phyloP scores from a whole-genome alignment of 2,888 invertebrate species.

The Hirtodrosophila alboralis region DNA sequence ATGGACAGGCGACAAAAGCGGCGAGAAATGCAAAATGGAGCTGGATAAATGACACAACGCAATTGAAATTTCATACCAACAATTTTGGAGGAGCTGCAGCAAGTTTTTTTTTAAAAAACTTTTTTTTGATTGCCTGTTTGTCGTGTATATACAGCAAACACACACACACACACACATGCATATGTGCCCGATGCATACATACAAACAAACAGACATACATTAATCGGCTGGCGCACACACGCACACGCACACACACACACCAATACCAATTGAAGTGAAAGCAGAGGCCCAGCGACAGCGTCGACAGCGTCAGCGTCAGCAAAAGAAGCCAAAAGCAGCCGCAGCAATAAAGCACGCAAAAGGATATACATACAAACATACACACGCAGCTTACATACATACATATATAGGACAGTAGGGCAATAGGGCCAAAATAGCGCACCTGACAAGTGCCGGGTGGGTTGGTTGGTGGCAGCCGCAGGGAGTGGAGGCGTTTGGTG shows the following conservation, averaged over 20 bases:
- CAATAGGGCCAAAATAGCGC: slow-evolving; percentile 32
- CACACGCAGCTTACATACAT: slow-evolving; percentile 4
- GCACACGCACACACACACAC: slow-evolving; percentile 14
- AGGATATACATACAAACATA: slow-evolving; percentile 26
- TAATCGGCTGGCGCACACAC: slow-evolving; percentile 23
- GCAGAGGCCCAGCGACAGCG: background rate
- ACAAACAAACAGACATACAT: slow-evolving; percentile 9
- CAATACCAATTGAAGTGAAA: slow-evolving; percentile 10
- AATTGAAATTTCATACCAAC: slow-evolving; percentile 36
- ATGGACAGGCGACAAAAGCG: slow-evolving; percentile 13
- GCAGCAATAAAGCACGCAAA: slow-evolving; percentile 29
- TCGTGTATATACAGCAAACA: slow-evolving; percentile 21
- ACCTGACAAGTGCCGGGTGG: slow-evolving; percentile 17
- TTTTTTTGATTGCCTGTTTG: slow-evolving; percentile 11
- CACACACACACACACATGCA: slow-evolving; percentile 11
- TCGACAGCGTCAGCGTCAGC: background rate
- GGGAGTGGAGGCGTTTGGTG: too few species aligned
- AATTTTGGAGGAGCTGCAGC: slow-evolving; percentile 43
- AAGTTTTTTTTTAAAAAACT: too few species aligned
- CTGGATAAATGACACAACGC: slow-evolving; percentile 44
- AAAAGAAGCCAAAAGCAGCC: slow-evolving; percentile 3
- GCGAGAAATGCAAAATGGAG: slow-evolving; percentile 43
- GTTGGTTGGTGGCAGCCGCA: too few species aligned
- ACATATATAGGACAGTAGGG: slow-evolving; percentile 3
- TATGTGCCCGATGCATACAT: slow-evolving; percentile 2